Evolutionary conservation across 2,797 vertebrate genomes (phyloP), one percentile per base, ranked within the genome.

Genomic region (Esox masquinongy): DNA sequence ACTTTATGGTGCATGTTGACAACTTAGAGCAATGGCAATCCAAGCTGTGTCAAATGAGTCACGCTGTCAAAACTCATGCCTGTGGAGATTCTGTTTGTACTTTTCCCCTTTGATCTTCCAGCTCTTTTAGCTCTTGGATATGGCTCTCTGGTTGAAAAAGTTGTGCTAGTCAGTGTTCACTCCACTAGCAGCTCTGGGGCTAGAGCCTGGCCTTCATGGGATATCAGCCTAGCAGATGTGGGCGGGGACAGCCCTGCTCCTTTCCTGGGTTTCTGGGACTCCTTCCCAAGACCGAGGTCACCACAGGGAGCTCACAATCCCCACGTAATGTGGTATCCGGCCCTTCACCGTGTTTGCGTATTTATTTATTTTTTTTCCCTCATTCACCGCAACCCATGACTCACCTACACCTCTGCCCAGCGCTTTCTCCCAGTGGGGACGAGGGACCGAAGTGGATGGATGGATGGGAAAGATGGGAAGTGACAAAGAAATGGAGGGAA

Each of bases 261-360:
- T 78, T 79, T 82, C 64, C 73, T 67, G 53, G 26, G 72, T 59
- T 77, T 77, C 73, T 81, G 61, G 61, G 63, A 76, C 67, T 74
- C 47, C 69, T 79, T 83, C 75, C 77, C 56, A 71, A 59, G 61
- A 2, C 61, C 39, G 49, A 69, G 61, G 73, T 83, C 81, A 77
- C 31, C 15, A 67, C 29, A 78, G 34, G 69, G 64, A 71, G 12
- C 67, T 53, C 49, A 50, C 5, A 15, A 61, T 68, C 68, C 17
- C 24, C 24, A 53, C 59, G 5, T 63, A 43, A 53, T 79, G 72
- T 83, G 74, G 73, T 68, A 76, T 78, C 73, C 8, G 0, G 43
- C 73, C 76, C 73, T 68, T 63, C 34, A 74, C 80, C 11, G 31
- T 82, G 74, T 80, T 85, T 76, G 34, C 73, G 74, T 70, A 79